phyloP scores from a whole-genome alignment of 2,113 vertebrate genomes.

The Mesocricetus auratus region DNA sequence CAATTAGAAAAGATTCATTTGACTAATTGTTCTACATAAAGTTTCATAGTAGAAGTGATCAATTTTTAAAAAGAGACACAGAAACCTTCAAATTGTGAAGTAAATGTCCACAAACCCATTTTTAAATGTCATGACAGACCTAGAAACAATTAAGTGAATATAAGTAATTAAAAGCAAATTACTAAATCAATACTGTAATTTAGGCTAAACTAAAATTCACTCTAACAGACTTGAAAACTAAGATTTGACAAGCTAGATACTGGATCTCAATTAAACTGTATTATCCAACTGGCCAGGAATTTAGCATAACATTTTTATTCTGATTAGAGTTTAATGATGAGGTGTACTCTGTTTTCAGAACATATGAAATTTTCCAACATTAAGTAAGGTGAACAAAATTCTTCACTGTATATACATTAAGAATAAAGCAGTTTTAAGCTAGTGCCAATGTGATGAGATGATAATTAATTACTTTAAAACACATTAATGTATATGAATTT shows the following conservation, averaged over 20 bases:
- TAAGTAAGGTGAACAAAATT: background rate
- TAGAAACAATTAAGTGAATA: slow-evolving; percentile 76
- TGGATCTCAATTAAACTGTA: slow-evolving; percentile 58
- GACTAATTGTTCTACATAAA: slow-evolving; percentile 59
- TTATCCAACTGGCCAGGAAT: background rate
- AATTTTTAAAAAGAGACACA: slow-evolving; percentile 58
- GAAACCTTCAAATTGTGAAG: slow-evolving; percentile 67
- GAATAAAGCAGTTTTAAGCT: background rate
- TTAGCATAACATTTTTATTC: background rate
- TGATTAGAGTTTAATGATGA: slow-evolving; percentile 17
- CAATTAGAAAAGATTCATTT: slow-evolving; percentile 57
- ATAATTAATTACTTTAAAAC: slow-evolving; percentile 25
- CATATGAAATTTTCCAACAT: background rate
- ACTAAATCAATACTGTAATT: slow-evolving; percentile 76
- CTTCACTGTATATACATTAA: background rate
- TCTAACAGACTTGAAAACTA: slow-evolving; percentile 57
- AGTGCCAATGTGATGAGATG: background rate
- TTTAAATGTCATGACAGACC: slow-evolving; percentile 73
- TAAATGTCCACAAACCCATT: slow-evolving; percentile 61
- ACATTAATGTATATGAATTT: background rate
- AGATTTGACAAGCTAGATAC: slow-evolving; percentile 58
- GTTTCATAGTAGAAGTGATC: slow-evolving; percentile 63
- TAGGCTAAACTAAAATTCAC: slow-evolving; percentile 68
- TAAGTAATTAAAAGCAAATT: slow-evolving; percentile 81
- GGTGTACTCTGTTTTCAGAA: background rate